phyloP scores from a whole-genome alignment of 2,797 vertebrate genomes.

The Enteromius afrohamiltoni region DNA sequence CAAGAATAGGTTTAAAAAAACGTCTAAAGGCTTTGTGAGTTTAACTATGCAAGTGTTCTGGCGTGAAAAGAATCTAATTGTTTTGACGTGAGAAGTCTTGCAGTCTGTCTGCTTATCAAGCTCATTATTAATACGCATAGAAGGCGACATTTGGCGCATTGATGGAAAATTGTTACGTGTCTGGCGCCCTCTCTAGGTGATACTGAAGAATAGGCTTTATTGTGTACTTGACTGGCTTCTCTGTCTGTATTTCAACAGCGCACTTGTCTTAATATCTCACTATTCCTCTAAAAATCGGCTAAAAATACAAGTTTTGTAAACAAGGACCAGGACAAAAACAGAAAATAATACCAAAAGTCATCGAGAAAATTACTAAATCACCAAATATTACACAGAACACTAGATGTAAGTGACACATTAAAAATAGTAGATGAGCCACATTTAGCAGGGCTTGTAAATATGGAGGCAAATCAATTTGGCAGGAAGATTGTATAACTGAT shows the following conservation, averaged over 20 bases:
- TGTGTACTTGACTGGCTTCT: neutral
- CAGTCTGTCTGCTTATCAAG: neutral
- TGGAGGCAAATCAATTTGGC: neutral
- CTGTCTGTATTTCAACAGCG: neutral
- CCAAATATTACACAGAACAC: neutral
- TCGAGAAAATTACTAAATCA: neutral
- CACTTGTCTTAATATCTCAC: neutral
- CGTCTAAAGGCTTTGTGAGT: neutral
- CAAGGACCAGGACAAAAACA: neutral
- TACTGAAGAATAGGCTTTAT: neutral
- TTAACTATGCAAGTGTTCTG: neutral
- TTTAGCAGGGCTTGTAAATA: constrained; percentile 1
- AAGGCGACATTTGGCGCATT: neutral
- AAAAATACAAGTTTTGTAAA: neutral
- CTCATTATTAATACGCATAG: neutral
- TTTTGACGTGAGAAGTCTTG: constrained; percentile 3
- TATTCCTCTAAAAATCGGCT: neutral
- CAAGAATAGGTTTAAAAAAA: neutral
- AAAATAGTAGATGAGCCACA: neutral
- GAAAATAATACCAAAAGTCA: neutral
- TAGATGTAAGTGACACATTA: neutral
- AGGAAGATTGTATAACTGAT: neutral
- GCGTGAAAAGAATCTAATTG: neutral
- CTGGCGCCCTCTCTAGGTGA: constrained; percentile 10
- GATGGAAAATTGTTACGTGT: neutral